Evolutionary conservation across 2,888 invertebrate genomes (phyloP), one percentile per base, ranked within the genome.

Genomic region (Drosophila robusta): DNA sequence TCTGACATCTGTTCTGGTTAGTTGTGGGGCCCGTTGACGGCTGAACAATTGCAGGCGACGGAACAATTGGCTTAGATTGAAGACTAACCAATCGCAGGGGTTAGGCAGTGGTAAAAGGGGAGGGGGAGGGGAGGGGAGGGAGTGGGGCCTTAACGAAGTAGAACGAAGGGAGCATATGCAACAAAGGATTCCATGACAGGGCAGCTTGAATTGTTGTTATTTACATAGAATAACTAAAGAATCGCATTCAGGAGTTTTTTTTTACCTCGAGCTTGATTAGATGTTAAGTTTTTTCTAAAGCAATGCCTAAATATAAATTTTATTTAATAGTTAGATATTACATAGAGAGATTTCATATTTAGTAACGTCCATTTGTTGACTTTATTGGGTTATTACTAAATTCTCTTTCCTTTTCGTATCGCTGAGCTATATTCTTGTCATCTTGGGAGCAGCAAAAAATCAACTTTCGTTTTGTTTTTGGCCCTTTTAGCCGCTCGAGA

Each of bases 11-110:
- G 75, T 63, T 74, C 55, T 60, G 63, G 49, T 52, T 61, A 45
- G 54, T 50, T 61, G 36, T 26, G 24, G 29, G n/a, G 60, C n/a
- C 29, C n/a, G 56, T 63, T 44, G 63, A 55, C 47, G 34, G 29
- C 49, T 44, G 50, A 70, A 83, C 80, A 70, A 80, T 75, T 71
- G 72, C 77, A 49, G 39, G 77, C 72, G 14, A 65, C 66, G 46
- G 62, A 80, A 77, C 80, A 77, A 77, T 71, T 77, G 77, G 63
- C 62, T 77, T 58, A 73, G 80, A 80, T 79, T 83, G 77, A 80
- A 75, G 76, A 62, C 57, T 57, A 79, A 58, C 80, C 75, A 55
- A 61, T 57, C 14, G 52, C 11, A 9, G 34, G 12, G 22, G 2
- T 14, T 11, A 3, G 16, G 8, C 16, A 18, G 16, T 2, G 39